Evolutionary conservation across 2,797 vertebrate species (phyloP).

Genomic region (Merluccius polli): DNA sequence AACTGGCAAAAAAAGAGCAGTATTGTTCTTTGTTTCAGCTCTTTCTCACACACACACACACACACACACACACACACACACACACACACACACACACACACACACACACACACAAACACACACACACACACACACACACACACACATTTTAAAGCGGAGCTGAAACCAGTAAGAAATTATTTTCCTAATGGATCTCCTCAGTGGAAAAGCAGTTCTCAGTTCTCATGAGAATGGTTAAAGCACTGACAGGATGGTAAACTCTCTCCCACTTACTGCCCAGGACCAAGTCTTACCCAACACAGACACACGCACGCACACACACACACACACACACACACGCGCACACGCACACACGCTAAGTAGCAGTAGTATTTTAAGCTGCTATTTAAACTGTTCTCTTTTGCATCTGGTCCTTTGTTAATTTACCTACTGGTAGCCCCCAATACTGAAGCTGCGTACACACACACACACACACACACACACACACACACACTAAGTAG

Average conservation of each 20-base stretch:
- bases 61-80: conserved; percentile 26
- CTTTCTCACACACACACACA: neutral
- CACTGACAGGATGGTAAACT: conserved; percentile 44
- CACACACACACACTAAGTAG: neutral
- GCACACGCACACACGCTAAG: neutral
- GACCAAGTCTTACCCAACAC: neutral
- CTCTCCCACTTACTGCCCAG: conserved; percentile 8
- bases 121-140: conserved; percentile 27
- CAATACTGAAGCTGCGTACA: neutral
- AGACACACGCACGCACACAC: conserved; percentile 11
- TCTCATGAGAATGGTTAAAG: conserved; percentile 62
- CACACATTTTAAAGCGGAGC: conserved; percentile 35
- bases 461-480: neutral
- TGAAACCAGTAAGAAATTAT: conserved; percentile 64
- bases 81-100: conserved; percentile 16
- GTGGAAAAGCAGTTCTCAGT: conserved; percentile 57
- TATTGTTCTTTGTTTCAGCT: conserved; percentile 60
- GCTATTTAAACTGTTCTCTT: neutral
- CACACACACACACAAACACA: conserved; percentile 16
- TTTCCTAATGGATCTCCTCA: conserved; percentile 59
- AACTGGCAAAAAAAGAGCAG: conserved; percentile 36
- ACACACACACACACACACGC: neutral
- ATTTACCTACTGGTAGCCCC: neutral
- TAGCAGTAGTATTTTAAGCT: conserved; percentile 8
- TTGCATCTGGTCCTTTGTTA: neutral